Base-by-base conservation (phyloP, 2,888 invertebrate species). In the Mesorhabditis spiculigera region DNA sequence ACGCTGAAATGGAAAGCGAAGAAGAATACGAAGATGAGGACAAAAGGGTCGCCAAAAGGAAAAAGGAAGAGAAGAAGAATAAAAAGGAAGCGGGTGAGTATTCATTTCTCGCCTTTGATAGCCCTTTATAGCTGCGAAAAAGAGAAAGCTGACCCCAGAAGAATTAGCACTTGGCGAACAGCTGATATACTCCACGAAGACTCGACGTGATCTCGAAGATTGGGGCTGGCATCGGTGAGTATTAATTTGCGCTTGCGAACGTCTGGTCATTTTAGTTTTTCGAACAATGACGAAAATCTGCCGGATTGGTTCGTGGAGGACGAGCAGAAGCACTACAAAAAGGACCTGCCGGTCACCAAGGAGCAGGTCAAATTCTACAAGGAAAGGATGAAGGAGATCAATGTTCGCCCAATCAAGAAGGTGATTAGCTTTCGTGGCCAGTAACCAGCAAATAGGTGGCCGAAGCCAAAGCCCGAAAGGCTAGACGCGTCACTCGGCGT, bases 391-490 rank as follows among this genome's bases (percentile, higher is more conserved):
- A 88, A 87, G 79, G 95, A 94, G 78, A 91, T 98, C 61, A 94
- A 98, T 87, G 92, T 92, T 0, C 90, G 95, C 73, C 95, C 98
- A 13, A 95, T 97, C 74, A 98, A 97, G 89, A 98, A 98, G 82
- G 71, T 68, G 8, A 13, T 44, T 4, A 13, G 58, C 58, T 13
- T n/a, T 67, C 13, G 16, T 67, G n/a, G n/a, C 3, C n/a, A 16
- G 3, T 63, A 41, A 66, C 6, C 66, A 5, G 10, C 16, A 67
- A 13, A n/a, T 50, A 50, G 58, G 93, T 98, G 0, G 91, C 95
- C 79, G 95, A 99, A 88, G 98, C 98, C 0, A 97, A 95, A 88
- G 94, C 95, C 0, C 91, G 98, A 70, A 98, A 97, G 90, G 95
- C 95, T 91, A 92, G 91, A 87, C 92, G 76, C 63, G 69, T 74